Evolutionary conservation across 2,113 vertebrate genomes (phyloP).

Genomic region (Prunella himalayana): DNA sequence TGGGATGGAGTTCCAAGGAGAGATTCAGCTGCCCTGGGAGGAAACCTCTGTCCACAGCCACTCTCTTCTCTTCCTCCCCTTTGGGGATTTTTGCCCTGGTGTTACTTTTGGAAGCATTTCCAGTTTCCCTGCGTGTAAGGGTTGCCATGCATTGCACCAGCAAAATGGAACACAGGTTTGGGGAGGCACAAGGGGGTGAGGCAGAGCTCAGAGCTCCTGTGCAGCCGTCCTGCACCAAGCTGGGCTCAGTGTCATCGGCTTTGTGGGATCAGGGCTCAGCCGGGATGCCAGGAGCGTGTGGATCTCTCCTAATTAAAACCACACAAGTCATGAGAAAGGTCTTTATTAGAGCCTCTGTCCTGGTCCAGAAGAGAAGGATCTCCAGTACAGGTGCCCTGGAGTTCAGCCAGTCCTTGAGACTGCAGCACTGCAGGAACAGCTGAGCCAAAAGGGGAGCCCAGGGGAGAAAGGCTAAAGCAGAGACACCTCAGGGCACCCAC

Average conservation of each 20-base stretch:
- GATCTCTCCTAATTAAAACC: background rate
- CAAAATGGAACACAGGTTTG: background rate
- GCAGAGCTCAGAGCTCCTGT: background rate
- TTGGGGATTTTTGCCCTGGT: background rate
- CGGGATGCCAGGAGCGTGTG: rapidly evolving
- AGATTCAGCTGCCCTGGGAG: background rate
- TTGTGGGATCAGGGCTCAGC: background rate
- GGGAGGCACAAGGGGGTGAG: background rate
- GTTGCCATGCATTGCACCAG: background rate
- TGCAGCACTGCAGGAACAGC: background rate
- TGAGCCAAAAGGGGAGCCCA: background rate
- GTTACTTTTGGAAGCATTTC: background rate
- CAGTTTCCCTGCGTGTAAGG: rapidly evolving
- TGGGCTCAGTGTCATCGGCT: background rate
- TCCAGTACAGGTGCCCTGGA: slow-evolving; percentile 33
- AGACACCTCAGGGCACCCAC: background rate
- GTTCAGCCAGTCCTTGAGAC: background rate
- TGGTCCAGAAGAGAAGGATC: background rate
- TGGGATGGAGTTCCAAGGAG: background rate
- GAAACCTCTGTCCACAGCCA: background rate
- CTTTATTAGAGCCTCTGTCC: slow-evolving; percentile 32
- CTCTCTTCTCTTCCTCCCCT: background rate
- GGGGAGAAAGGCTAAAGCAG: background rate
- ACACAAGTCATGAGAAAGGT: background rate
- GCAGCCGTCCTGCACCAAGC: background rate